Evolutionary conservation across 1,140 invertebrate genomes (phyloP).

Genomic region (Lucilia sericata): DNA sequence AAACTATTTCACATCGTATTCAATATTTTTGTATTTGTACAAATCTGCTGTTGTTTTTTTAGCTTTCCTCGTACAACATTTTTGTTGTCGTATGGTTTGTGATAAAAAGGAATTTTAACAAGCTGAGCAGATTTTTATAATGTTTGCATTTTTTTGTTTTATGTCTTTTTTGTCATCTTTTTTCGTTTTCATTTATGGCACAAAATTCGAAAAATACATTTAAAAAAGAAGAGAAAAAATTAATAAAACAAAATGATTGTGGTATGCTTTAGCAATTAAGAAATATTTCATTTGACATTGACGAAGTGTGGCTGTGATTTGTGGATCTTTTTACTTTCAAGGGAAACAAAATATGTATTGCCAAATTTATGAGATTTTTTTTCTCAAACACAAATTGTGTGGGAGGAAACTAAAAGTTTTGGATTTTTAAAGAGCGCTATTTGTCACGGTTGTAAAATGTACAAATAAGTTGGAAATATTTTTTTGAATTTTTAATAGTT

Average conservation of each 20-base stretch:
- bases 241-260: constrained; percentile 32
- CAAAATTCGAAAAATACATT: neutral
- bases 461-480: neutral
- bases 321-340: neutral
- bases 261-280: constrained; percentile 41
- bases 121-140: constrained; percentile 42
- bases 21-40: neutral
- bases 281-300: constrained; percentile 38
- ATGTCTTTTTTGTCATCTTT: constrained; percentile 8
- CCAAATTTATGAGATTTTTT: neutral
- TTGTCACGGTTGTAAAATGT: constrained; percentile 10
- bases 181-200: neutral
- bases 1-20: constrained; percentile 10
- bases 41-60: constrained; percentile 15
- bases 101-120: constrained; percentile 44
- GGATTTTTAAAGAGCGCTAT: neutral
- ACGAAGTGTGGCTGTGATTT: constrained; percentile 43
- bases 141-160: constrained; percentile 35
- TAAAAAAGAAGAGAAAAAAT: neutral
- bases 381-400: neutral
- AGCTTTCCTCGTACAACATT: constrained; percentile 23
- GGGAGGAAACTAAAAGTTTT: neutral
- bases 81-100: constrained; percentile 36
- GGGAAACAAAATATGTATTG: neutral
- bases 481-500: no score